These are phyloP conservation scores for Furnarius figulus DNA, from an alignment of 2,113 vertebrate genomes.

Conservation along the genomic window DNA sequence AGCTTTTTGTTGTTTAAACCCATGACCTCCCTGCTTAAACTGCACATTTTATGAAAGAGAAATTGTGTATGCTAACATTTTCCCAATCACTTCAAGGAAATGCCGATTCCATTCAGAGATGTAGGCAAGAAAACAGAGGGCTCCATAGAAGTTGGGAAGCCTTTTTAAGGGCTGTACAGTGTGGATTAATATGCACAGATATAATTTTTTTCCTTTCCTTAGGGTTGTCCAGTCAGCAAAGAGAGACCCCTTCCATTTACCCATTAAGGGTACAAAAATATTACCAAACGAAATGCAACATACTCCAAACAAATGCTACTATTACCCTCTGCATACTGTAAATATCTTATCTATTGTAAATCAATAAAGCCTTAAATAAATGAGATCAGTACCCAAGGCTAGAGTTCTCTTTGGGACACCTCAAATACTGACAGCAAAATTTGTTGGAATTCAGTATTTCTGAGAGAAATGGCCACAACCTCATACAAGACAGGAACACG, in stretches of 20 bases:
- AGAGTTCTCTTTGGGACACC: background rate
- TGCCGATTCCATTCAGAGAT: background rate
- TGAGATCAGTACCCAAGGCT: background rate
- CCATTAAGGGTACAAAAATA: background rate
- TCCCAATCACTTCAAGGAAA: background rate
- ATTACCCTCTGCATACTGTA: background rate
- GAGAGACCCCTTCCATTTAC: background rate
- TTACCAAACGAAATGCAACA: background rate
- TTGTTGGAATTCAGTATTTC: background rate
- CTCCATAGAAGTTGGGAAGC: rapidly evolving
- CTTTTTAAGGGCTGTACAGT: background rate
- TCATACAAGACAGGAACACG: background rate
- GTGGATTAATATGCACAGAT: background rate
- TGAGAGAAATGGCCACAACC: background rate
- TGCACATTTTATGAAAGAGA: background rate
- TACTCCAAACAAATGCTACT: background rate
- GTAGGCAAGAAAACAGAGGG: background rate
- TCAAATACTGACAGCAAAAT: background rate
- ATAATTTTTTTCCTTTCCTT: background rate
- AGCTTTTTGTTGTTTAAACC: background rate
- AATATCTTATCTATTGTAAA: background rate
- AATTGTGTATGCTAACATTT: background rate
- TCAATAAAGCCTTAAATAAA: background rate
- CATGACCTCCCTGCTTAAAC: background rate
- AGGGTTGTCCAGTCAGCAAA: background rate